A percentile compares a stretch with the other conserved stretches of the same genome.
phyloP scores from a whole-genome alignment of 2,888 invertebrate genomes.

The Cistogaster globosa region DNA sequence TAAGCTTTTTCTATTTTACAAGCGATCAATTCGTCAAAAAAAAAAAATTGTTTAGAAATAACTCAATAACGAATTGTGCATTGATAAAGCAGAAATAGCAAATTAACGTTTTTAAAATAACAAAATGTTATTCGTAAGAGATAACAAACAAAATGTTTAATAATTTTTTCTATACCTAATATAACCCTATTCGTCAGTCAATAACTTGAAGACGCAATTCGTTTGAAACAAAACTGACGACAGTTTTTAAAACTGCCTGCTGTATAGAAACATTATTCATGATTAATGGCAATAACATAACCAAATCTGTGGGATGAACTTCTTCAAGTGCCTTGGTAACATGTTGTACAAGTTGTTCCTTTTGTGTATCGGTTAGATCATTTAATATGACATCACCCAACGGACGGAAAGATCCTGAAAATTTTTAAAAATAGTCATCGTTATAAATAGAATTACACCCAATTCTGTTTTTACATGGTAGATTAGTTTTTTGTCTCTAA shows the following conservation, averaged over 20 bases:
- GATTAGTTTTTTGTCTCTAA: too few relatives aligned
- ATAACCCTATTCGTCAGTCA: conserved; percentile 74
- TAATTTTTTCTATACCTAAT: neutral
- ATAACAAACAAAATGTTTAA: neutral
- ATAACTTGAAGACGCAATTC: conserved; percentile 80
- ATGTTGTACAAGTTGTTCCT: conserved; percentile 78
- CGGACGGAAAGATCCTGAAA: conserved; percentile 79
- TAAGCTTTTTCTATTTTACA: too few relatives aligned
- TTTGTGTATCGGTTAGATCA: conserved; percentile 79
- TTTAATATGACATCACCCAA: conserved; percentile 81
- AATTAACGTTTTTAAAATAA: too few relatives aligned
- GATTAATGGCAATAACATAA: conserved; percentile 78
- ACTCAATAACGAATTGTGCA: too few relatives aligned
- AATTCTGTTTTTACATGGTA: too few relatives aligned
- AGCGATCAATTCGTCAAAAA: too few relatives aligned
- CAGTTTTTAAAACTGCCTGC: conserved; percentile 78
- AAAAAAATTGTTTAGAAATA: too few relatives aligned
- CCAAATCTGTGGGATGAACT: conserved; percentile 78
- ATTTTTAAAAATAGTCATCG: neutral
- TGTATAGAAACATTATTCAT: conserved; percentile 78
- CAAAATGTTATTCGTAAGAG: too few relatives aligned
- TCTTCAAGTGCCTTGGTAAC: conserved; percentile 78
- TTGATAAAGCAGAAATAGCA: too few relatives aligned
- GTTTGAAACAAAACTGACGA: conserved; percentile 78
- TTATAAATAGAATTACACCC: conserved; percentile 2